These are phyloP conservation scores for Cabera pusaria DNA, from an alignment of 2,888 invertebrate genomes.

Conservation along the genomic window DNA sequence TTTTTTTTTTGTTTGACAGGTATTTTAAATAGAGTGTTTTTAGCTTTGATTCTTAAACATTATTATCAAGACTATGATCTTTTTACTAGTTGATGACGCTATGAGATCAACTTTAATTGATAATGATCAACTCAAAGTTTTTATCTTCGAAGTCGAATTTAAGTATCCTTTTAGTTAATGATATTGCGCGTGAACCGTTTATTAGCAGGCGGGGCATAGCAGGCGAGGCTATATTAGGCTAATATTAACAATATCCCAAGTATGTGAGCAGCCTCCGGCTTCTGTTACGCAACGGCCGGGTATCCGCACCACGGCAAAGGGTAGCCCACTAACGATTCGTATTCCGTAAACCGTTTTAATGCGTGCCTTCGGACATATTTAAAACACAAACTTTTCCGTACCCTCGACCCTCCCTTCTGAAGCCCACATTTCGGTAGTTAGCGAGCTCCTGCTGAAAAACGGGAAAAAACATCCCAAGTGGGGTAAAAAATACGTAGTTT, in stretches of 20 bases:
- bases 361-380: conserved; percentile 82
- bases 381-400: conserved; percentile 78
- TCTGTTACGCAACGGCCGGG: conserved; percentile 6
- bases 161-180: too few relatives aligned
- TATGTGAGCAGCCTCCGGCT: conserved; percentile 21
- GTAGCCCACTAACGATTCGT: conserved; percentile 67
- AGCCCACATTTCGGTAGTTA: conserved; percentile 78
- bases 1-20: too few relatives aligned
- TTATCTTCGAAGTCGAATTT: too few relatives aligned
- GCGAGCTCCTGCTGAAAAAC: conserved; percentile 52
- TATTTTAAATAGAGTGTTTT: too few relatives aligned
- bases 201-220: neutral
- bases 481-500: conserved; percentile 87
- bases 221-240: conserved; percentile 11
- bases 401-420: conserved; percentile 40
- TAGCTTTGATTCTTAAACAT: too few relatives aligned
- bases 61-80: too few relatives aligned
- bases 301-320: conserved; percentile 38
- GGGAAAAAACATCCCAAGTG: conserved; percentile 60
- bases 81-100: too few relatives aligned
- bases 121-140: too few relatives aligned
- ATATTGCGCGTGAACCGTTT: conserved; percentile 2
- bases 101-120: too few relatives aligned
- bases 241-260: conserved; percentile 21
- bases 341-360: conserved; percentile 74